Conservation (phyloP, 2,113 vertebrate species). For the Siniperca knerii region DNA sequence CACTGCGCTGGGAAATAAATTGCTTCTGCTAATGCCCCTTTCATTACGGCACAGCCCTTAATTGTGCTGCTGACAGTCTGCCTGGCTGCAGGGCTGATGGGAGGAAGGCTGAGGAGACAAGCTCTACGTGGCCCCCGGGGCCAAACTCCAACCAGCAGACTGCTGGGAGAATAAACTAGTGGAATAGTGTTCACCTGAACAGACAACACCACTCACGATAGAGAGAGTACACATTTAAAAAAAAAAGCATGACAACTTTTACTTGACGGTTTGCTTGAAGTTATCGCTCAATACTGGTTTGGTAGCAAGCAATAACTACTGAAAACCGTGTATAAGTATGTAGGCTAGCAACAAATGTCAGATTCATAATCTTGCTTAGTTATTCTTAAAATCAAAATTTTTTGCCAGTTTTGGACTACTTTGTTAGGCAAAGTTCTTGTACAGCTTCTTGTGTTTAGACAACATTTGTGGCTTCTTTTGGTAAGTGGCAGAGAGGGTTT, state of each 20-base stretch:
- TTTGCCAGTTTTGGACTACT: no score
- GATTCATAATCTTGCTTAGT: not conserved
- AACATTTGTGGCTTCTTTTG: not conserved
- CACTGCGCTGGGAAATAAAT: slow-evolving; percentile 80
- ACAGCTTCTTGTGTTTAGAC: not conserved
- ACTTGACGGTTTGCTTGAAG: no score
- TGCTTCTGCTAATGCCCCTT: slow-evolving; percentile 81
- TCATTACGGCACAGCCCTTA: slow-evolving; percentile 79
- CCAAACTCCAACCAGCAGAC: slow-evolving; percentile 24
- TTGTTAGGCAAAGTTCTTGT: not conserved
- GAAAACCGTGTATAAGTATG: no score
- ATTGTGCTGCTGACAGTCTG: slow-evolving; percentile 77
- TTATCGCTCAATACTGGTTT: not conserved
- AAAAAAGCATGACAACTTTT: not conserved
- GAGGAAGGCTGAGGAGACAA: slow-evolving; percentile 56
- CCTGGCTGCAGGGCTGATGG: slow-evolving; percentile 73
- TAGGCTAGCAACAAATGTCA: not conserved
- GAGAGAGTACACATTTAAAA: not conserved
- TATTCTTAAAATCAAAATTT: not conserved
- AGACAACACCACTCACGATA: slow-evolving; percentile 5
- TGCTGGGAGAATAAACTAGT: slow-evolving; percentile 22
- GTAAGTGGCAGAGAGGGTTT: not conserved
- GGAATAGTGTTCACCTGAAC: slow-evolving; percentile 38
- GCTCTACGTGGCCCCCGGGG: slow-evolving; percentile 8
- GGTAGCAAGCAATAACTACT: not conserved